Conservation (phyloP, 2,888 invertebrate species). For the Melieria crassipennis region DNA sequence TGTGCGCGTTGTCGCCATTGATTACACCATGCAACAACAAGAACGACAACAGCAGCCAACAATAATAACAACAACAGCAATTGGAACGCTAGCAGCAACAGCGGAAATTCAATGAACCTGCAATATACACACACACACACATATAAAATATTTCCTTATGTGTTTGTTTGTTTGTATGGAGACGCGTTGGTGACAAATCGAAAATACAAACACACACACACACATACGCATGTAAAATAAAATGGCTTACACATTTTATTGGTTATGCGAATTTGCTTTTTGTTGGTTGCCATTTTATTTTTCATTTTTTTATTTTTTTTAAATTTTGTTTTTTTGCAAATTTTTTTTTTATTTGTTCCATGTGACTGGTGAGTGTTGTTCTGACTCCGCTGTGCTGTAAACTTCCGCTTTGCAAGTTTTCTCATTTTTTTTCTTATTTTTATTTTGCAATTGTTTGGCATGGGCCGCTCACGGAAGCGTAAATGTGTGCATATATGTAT, state of each 20-base stretch:
- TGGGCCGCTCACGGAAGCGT: too few species aligned
- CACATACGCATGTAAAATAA: not conserved
- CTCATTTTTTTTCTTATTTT: too few species aligned
- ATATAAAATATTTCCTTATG: not conserved
- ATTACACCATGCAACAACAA: not conserved
- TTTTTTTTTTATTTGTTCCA: too few species aligned
- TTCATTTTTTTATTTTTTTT: too few species aligned
- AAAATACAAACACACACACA: not conserved
- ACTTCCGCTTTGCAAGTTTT: too few species aligned
- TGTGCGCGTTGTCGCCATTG: slow-evolving; percentile 23
- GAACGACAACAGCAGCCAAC: not conserved
- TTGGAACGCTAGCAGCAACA: not conserved
- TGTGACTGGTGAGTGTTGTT: too few species aligned
- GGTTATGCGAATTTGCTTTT: too few species aligned
- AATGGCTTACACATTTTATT: not conserved
- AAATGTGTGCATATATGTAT: too few species aligned
- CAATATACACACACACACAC: not conserved
- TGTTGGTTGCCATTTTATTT: too few species aligned
- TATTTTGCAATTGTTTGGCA: too few species aligned
- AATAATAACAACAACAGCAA: not conserved
- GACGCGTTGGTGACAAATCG: slow-evolving; percentile 1
- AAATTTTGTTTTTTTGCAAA: too few species aligned
- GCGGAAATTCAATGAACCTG: not conserved
- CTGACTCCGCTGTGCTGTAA: too few species aligned
- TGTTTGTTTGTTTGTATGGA: not conserved